Conservation (phyloP, 2,113 vertebrate genomes). For the Proterorhinus semilunaris region DNA sequence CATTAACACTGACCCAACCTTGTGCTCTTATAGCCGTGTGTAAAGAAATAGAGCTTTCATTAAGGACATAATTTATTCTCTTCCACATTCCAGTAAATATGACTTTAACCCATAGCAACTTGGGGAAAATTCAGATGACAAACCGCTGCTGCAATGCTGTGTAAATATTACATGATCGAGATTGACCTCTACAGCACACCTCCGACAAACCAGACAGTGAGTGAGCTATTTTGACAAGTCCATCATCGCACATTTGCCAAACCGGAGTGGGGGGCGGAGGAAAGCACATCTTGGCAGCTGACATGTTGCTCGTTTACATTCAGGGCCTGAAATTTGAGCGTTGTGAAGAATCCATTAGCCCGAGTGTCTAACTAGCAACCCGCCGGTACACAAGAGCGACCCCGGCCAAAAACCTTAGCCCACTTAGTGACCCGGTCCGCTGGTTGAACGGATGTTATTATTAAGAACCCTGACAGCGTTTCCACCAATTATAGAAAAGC, state of each 20-base stretch:
- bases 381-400: neutral
- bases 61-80: neutral
- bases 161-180: neutral
- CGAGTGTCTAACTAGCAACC: slow-evolving; percentile 5
- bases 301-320: slow-evolving; percentile 28
- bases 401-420: slow-evolving; percentile 14
- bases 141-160: slow-evolving; percentile 2
- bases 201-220: slow-evolving; percentile 10
- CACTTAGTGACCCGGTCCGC: slow-evolving; percentile 30
- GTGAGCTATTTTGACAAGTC: slow-evolving; percentile 21
- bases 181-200: neutral
- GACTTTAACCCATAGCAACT: neutral
- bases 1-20: neutral
- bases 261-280: slow-evolving; percentile 9
- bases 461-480: slow-evolving; percentile 43
- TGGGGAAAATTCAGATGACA: neutral
- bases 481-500: slow-evolving; percentile 58
- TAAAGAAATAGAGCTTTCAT: slow-evolving; percentile 4
- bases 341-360: slow-evolving; percentile 1
- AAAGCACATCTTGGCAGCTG: slow-evolving; percentile 21
- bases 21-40: neutral
- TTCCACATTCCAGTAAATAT: neutral
- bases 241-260: slow-evolving; percentile 15
- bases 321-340: neutral
- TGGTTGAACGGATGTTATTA: slow-evolving; percentile 32